Percentiles rank a stretch among this genome's conserved stretches.
phyloP scores from a whole-genome alignment of 2,113 vertebrate species.

The Petrocephalus zakoni region DNA sequence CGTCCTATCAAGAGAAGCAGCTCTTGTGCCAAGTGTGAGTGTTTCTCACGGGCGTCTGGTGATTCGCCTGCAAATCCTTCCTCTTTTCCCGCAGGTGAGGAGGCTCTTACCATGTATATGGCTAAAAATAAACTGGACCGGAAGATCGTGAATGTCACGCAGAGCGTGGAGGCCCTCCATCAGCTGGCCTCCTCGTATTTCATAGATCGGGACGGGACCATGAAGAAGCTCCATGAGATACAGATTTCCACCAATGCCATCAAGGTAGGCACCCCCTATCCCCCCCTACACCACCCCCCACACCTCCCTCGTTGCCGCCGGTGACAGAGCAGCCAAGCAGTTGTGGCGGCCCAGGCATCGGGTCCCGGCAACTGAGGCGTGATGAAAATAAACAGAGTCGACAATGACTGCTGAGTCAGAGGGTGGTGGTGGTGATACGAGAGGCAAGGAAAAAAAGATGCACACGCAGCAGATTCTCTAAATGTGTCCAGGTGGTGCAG shows the following conservation, averaged over 20 bases:
- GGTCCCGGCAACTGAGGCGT: constrained; percentile 48
- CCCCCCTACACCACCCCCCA: not conserved
- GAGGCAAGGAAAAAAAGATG: constrained; percentile 26
- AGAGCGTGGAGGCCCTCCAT: constrained; percentile 92
- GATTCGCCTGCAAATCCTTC: not conserved
- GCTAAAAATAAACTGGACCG: constrained; percentile 93
- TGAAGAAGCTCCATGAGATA: constrained; percentile 97
- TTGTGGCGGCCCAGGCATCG: constrained; percentile 47
- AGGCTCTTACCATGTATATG: constrained; percentile 98
- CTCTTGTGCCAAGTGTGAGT: not conserved
- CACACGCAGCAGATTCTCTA: constrained; percentile 19
- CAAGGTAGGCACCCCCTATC: constrained; percentile 67
- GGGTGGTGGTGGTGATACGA: constrained; percentile 21
- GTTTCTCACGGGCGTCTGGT: not conserved
- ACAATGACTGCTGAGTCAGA: constrained; percentile 66
- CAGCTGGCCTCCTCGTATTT: constrained; percentile 98
- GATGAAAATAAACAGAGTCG: constrained; percentile 60
- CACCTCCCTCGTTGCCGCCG: constrained; percentile 48
- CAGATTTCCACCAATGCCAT: constrained; percentile 98
- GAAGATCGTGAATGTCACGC: constrained; percentile 84
- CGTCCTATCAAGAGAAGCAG: not conserved
- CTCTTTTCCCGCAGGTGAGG: constrained; percentile 74
- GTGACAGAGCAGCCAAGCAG: constrained; percentile 58
- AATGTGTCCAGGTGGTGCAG: not conserved
- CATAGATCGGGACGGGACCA: constrained; percentile 94